A percentile compares a stretch with the other conserved stretches of the same genome.
Evolutionary conservation across 1,140 invertebrate species (phyloP).

Genomic region (Drosophila nigrodunni): DNA sequence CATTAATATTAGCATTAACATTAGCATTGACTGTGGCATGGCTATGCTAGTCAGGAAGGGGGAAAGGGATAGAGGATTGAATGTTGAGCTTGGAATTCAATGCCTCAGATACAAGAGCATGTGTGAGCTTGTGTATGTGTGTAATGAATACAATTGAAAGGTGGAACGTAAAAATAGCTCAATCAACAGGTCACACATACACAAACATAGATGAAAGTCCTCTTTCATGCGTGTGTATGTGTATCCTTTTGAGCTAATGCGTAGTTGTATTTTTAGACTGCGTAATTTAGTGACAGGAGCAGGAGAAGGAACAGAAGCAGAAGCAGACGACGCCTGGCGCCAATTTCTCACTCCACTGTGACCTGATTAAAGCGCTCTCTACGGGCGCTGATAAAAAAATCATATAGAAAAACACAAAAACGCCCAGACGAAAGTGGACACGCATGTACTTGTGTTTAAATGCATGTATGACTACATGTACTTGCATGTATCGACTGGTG

Average conservation of each 20-base stretch:
- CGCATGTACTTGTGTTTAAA: conserved; percentile 17
- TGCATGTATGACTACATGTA: conserved; percentile 11
- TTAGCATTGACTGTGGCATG: conserved; percentile 12
- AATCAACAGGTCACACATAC: conserved; percentile 63
- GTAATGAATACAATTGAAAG: not conserved
- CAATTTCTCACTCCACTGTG: not conserved
- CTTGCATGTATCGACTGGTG: not conserved
- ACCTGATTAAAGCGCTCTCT: conserved; percentile 10
- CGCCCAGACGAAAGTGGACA: conserved; percentile 25
- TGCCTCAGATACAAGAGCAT: conserved; percentile 8
- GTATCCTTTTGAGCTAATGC: conserved; percentile 28
- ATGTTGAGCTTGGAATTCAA: conserved; percentile 8
- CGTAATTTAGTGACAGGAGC: not conserved
- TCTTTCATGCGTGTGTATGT: not conserved
- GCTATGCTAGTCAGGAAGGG: not conserved
- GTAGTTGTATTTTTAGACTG: conserved; percentile 37
- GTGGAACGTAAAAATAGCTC: conserved; percentile 32
- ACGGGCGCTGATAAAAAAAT: conserved; percentile 16
- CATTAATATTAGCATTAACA: conserved; percentile 21
- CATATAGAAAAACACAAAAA: conserved; percentile 22
- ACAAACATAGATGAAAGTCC: conserved; percentile 6
- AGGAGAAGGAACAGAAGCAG: conserved; percentile 7
- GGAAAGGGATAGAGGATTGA: not conserved
- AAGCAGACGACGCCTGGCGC: conserved; percentile 12
- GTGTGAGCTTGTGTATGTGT: not conserved